phyloP scores from a whole-genome alignment of 2,113 vertebrate species.

The Microtus ochrogaster region DNA sequence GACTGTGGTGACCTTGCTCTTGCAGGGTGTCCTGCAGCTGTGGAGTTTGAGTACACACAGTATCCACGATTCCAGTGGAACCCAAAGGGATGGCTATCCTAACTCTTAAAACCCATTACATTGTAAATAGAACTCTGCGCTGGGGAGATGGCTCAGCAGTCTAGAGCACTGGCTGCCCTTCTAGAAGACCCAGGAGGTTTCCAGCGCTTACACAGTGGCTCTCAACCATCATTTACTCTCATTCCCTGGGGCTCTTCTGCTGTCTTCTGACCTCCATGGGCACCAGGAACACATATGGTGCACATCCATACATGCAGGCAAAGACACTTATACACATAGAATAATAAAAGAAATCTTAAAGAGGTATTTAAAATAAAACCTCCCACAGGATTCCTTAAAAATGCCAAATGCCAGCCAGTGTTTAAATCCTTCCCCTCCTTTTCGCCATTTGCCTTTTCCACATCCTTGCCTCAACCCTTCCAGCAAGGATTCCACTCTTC shows the following conservation, averaged over 20 bases:
- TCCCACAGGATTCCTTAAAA: not conserved
- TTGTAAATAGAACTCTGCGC: slow-evolving; percentile 24
- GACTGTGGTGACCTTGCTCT: accelerated
- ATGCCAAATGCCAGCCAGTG: not conserved
- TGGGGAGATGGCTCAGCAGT: too few relatives aligned
- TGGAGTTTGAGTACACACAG: not conserved
- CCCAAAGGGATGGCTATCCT: not conserved
- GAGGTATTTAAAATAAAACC: not conserved
- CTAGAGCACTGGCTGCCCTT: not conserved
- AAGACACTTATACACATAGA: not conserved
- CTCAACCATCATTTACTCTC: not conserved
- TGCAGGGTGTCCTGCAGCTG: accelerated
- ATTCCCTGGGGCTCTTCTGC: not conserved
- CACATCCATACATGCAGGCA: not conserved
- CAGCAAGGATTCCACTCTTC: not conserved
- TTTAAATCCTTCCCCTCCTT: not conserved
- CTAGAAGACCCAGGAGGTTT: not conserved
- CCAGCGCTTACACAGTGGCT: not conserved
- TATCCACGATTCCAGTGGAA: not conserved
- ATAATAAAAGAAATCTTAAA: not conserved
- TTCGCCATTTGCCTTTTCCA: not conserved
- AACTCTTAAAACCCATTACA: not conserved
- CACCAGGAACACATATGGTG: not conserved
- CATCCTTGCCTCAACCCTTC: not conserved
- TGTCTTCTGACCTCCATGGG: not conserved